Evolutionary conservation across 30 jellyfish, hydroid and myxozoan genomes (phyloP).

Genomic region (Morbakka virulenta): DNA sequence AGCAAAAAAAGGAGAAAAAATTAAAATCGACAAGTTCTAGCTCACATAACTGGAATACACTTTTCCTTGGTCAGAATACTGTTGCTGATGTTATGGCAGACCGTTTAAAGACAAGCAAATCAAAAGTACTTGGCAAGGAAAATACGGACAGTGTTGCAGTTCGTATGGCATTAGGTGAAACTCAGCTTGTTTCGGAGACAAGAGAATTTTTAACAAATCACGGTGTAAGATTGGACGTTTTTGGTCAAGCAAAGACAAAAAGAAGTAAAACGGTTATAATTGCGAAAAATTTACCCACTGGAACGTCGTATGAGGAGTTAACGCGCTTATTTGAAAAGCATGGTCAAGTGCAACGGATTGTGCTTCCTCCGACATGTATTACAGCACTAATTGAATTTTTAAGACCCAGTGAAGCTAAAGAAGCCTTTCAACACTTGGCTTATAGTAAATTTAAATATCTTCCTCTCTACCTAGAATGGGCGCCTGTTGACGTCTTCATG

Average conservation of each 20-base stretch:
- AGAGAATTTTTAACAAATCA: slow-evolving; percentile 80
- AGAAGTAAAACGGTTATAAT: slow-evolving; percentile 72
- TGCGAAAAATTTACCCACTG: slow-evolving; percentile 91
- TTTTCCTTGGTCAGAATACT: slow-evolving; percentile 93
- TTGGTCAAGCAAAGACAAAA: slow-evolving; percentile 79
- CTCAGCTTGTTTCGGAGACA: slow-evolving; percentile 92
- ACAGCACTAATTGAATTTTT: slow-evolving; percentile 86
- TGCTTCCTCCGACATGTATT: slow-evolving; percentile 97
- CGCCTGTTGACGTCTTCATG: slow-evolving; percentile 81
- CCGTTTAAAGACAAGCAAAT: slow-evolving; percentile 58
- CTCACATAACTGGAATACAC: slow-evolving; percentile 96
- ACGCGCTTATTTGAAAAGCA: slow-evolving; percentile 56
- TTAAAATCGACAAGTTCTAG: slow-evolving; percentile 56
- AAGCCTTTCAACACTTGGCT: slow-evolving; percentile 81
- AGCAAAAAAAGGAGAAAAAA: slow-evolving; percentile 64
- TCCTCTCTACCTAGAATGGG: slow-evolving; percentile 99
- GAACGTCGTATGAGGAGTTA: slow-evolving; percentile 66
- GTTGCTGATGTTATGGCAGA: slow-evolving; percentile 88
- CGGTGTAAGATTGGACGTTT: slow-evolving; percentile 92
- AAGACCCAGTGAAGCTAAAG: slow-evolving; percentile 80
- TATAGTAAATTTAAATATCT: slow-evolving; percentile 89
- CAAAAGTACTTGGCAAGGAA: slow-evolving; percentile 67
- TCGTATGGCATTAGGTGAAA: slow-evolving; percentile 96
- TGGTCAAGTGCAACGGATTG: slow-evolving; percentile 71
- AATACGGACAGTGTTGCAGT: slow-evolving; percentile 82